Conservation (phyloP, 2,888 invertebrate genomes). For the Iphiclides podalirius region DNA sequence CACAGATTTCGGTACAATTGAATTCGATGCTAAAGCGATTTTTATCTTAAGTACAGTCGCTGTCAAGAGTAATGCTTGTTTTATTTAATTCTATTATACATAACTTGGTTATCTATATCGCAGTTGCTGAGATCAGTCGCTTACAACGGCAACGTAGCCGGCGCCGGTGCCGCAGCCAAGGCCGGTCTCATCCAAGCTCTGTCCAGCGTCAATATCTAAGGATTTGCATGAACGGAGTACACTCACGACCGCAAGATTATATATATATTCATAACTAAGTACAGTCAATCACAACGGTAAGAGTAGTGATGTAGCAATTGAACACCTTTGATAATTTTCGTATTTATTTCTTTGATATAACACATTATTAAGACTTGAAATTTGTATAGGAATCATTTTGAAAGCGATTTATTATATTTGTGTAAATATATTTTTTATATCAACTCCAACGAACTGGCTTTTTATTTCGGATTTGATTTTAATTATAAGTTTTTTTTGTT, state of each 20-base stretch:
- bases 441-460: conserved; percentile 51
- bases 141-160: conserved; percentile 36
- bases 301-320: neutral
- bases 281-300: neutral
- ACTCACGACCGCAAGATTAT: neutral
- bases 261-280: conserved; percentile 3
- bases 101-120: no score
- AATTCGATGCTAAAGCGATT: no score
- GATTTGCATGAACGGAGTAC: neutral
- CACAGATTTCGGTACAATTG: no score
- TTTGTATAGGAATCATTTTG: neutral
- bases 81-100: no score
- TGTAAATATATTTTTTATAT: conserved; percentile 60
- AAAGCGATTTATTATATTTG: conserved; percentile 25
- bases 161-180: conserved; percentile 37
- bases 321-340: neutral
- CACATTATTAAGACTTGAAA: neutral
- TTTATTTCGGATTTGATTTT: conserved; percentile 45
- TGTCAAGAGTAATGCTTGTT: no score
- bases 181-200: conserved; percentile 35
- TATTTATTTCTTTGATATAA: conserved; percentile 1
- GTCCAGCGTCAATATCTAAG: conserved; percentile 14
- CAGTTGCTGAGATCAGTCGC: conserved; percentile 47
- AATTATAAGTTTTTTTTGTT: conserved; percentile 20
- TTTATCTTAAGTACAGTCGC: no score